Percentiles rank a stretch among this genome's conserved stretches.
These are phyloP conservation scores for Aurelia sp. DNA, from an alignment of 30 jellyfish, hydroid and myxozoan genomes.

Conservation along the genomic window DNA sequence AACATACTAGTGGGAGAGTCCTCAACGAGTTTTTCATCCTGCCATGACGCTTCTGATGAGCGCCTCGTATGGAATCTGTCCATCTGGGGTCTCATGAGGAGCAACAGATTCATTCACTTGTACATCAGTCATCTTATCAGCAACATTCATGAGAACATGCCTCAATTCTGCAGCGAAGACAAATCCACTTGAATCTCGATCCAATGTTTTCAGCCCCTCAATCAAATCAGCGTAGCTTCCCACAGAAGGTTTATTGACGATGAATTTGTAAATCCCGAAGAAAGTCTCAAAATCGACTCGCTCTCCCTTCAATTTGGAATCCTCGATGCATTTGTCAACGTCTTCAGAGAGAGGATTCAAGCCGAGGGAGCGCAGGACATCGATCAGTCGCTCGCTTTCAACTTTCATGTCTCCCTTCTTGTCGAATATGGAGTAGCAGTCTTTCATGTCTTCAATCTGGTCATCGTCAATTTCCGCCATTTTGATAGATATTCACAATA, in stretches of 20 bases:
- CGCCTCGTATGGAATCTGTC: slow-evolving; percentile 86
- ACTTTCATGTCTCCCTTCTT: slow-evolving; percentile 91
- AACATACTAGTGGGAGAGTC: too few relatives aligned
- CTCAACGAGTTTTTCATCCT: slow-evolving; percentile 13
- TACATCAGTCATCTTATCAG: slow-evolving; percentile 95
- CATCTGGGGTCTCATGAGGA: slow-evolving; percentile 87
- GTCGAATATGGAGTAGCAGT: slow-evolving; percentile 88
- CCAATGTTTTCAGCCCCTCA: slow-evolving; percentile 94
- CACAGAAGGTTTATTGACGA: slow-evolving; percentile 73
- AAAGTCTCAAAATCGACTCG: slow-evolving; percentile 95
- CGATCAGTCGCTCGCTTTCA: slow-evolving; percentile 69
- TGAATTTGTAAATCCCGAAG: slow-evolving; percentile 78
- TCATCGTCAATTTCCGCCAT: slow-evolving; percentile 75
- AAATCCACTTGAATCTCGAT: slow-evolving; percentile 90
- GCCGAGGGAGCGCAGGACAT: slow-evolving; percentile 96
- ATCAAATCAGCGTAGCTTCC: slow-evolving; percentile 97
- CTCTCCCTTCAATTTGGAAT: slow-evolving; percentile 33
- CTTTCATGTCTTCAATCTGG: slow-evolving; percentile 90
- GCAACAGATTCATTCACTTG: slow-evolving; percentile 72
- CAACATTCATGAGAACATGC: slow-evolving; percentile 80
- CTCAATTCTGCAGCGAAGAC: slow-evolving; percentile 92
- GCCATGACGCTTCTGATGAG: slow-evolving; percentile 90
- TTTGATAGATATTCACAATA: too few relatives aligned
- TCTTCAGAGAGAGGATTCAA: slow-evolving; percentile 87
- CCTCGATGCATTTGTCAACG: slow-evolving; percentile 71